Evolutionary conservation across 2,888 invertebrate species (phyloP).

Genomic region (Beris morrisii): DNA sequence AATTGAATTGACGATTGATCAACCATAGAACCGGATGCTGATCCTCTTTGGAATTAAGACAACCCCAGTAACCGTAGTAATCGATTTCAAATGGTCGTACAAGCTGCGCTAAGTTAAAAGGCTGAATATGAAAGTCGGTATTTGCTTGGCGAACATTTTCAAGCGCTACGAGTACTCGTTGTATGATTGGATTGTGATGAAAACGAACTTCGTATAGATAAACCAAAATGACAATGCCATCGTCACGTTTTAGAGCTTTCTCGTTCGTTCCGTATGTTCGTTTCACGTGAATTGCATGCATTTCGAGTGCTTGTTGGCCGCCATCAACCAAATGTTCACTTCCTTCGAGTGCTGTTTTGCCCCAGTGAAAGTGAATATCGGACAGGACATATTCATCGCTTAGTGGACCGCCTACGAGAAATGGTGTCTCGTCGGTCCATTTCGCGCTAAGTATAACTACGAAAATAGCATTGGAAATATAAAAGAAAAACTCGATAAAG

Average conservation of each 20-base stretch:
- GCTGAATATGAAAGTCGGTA: constrained; percentile 58
- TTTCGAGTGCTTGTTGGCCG: constrained; percentile 62
- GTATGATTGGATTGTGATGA: constrained; percentile 67
- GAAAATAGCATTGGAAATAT: constrained; percentile 34
- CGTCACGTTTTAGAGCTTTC: constrained; percentile 62
- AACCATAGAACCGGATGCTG: constrained; percentile 63
- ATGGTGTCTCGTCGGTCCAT: constrained; percentile 65
- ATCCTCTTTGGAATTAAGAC: constrained; percentile 56
- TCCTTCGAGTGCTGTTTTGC: constrained; percentile 62
- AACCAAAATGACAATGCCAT: constrained; percentile 63
- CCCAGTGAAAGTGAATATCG: constrained; percentile 74
- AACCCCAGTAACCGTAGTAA: constrained; percentile 69
- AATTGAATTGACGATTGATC: constrained; percentile 62
- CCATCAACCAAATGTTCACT: constrained; percentile 68
- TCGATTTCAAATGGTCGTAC: constrained; percentile 63
- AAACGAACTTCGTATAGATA: constrained; percentile 62
- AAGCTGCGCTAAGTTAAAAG: constrained; percentile 58
- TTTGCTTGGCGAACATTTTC: constrained; percentile 59
- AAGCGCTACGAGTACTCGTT: constrained; percentile 45
- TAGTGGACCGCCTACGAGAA: constrained; percentile 61
- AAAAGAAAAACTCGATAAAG: constrained; percentile 20
- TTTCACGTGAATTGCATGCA: constrained; percentile 65
- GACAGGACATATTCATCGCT: constrained; percentile 64
- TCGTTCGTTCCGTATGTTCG: constrained; percentile 64
- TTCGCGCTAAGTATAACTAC: constrained; percentile 65